A percentile compares a stretch with the other conserved stretches of the same genome.
Conservation (phyloP, 2,113 vertebrate species). For the Embiotoca jacksoni region DNA sequence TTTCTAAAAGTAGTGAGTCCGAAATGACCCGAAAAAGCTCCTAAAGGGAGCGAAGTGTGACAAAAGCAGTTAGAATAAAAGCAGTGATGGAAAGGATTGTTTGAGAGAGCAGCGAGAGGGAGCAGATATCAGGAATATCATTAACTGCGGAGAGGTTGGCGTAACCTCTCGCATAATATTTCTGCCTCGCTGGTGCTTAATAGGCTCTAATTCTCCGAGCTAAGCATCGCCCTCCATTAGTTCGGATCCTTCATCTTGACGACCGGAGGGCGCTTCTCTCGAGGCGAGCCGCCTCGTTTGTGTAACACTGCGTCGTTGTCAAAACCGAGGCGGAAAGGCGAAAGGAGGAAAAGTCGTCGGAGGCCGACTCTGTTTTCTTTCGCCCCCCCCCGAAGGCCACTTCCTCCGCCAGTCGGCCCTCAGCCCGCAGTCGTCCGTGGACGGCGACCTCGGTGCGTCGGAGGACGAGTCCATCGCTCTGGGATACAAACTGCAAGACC, state of each 20-base stretch:
- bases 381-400: slow-evolving; percentile 78
- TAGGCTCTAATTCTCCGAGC: slow-evolving; percentile 17
- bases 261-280: not conserved
- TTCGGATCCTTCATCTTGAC: slow-evolving; percentile 13
- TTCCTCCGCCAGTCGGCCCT: slow-evolving; percentile 82
- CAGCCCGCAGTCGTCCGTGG: slow-evolving; percentile 89
- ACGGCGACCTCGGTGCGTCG: slow-evolving; percentile 87
- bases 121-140: not conserved
- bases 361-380: not conserved
- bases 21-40: no score
- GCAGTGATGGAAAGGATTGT: no score
- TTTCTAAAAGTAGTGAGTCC: no score
- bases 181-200: slow-evolving; percentile 31
- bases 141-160: slow-evolving; percentile 9
- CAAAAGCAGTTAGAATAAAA: no score
- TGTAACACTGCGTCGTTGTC: no score
- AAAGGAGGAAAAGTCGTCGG: not conserved
- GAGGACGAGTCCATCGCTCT: slow-evolving; percentile 91
- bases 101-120: not conserved
- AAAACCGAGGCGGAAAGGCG: no score
- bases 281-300: no score
- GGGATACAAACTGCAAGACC: slow-evolving; percentile 95
- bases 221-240: slow-evolving; percentile 27
- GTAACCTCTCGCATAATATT: slow-evolving; percentile 21
- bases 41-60: no score